Conservation (phyloP, 2,888 invertebrate genomes). For the Conops quadrifasciatus region DNA sequence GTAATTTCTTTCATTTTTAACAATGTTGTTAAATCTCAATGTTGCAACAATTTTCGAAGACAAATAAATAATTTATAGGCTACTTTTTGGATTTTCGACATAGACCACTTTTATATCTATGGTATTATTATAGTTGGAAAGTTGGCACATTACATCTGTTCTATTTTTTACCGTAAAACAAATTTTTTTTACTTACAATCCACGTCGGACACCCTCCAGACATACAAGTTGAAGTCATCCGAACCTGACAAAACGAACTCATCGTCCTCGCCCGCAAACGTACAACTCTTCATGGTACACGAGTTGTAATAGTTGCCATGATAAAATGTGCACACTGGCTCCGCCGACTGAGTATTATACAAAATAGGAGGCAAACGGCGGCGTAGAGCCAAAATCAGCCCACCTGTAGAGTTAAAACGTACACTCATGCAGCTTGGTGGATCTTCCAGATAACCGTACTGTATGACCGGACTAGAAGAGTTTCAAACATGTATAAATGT, state of each 20-base stretch:
- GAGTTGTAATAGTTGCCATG: slow-evolving; percentile 93
- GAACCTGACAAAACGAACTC: slow-evolving; percentile 92
- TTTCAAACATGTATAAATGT: too few species aligned
- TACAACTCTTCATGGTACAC: slow-evolving; percentile 97
- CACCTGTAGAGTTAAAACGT: slow-evolving; percentile 84
- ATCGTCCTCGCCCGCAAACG: slow-evolving; percentile 89
- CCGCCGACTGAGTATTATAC: slow-evolving; percentile 74
- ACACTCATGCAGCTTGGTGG: slow-evolving; percentile 90
- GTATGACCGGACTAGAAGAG: slow-evolving; percentile 71
- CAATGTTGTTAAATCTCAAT: too few species aligned
- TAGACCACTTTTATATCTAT: too few species aligned
- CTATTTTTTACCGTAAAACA: too few species aligned
- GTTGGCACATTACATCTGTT: too few species aligned
- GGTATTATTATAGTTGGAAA: too few species aligned
- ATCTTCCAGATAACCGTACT: slow-evolving; percentile 72
- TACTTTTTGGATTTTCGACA: too few species aligned
- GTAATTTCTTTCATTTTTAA: too few species aligned
- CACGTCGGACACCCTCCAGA: slow-evolving; percentile 87
- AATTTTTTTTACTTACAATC: slow-evolving; percentile 63
- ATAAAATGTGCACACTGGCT: slow-evolving; percentile 85
- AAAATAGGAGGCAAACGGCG: slow-evolving; percentile 88
- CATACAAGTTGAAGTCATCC: slow-evolving; percentile 93
- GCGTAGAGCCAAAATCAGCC: slow-evolving; percentile 80
- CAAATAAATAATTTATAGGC: too few species aligned
- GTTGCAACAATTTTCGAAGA: too few species aligned